These are phyloP conservation scores for Drosophila ficusphila DNA, from an alignment of 1,140 invertebrate species.

Conservation along the genomic window DNA sequence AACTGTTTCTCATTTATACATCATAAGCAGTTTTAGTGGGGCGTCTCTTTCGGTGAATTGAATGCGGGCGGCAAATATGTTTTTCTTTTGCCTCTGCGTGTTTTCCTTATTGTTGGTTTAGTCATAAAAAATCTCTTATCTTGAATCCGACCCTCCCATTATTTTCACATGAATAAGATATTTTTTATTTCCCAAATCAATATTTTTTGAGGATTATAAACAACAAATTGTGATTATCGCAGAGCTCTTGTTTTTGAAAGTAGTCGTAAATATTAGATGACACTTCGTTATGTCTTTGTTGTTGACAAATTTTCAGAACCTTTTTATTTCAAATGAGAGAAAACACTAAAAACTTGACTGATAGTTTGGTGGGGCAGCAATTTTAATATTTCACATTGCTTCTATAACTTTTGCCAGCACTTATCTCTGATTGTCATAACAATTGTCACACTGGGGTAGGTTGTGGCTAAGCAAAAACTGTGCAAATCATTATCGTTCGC, in stretches of 20 bases:
- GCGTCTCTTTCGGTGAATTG: slow-evolving; percentile 41
- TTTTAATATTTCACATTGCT: background rate
- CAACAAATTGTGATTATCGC: background rate
- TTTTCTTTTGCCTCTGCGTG: slow-evolving; percentile 7
- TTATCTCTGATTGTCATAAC: slow-evolving; percentile 29
- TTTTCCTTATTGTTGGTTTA: background rate
- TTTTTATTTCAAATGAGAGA: no score
- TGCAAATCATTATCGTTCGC: slow-evolving; percentile 27
- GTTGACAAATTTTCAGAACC: no score
- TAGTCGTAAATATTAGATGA: background rate
- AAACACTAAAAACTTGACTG: background rate
- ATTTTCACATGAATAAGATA: slow-evolving; percentile 26
- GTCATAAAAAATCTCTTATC: slow-evolving; percentile 43
- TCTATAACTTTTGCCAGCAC: background rate
- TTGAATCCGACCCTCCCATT: slow-evolving; percentile 21
- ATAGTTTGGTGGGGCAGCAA: background rate
- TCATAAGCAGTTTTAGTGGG: slow-evolving; percentile 58
- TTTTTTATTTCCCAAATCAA: slow-evolving; percentile 11
- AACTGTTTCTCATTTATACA: slow-evolving; percentile 49
- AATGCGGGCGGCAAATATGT: slow-evolving; percentile 47
- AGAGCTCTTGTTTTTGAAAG: background rate
- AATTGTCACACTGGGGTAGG: slow-evolving; percentile 29
- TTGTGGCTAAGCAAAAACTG: slow-evolving; percentile 18
- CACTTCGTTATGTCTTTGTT: no score
- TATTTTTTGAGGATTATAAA: slow-evolving; percentile 1